Evolutionary conservation across 2,797 vertebrate species (phyloP).

Genomic region (Oreochromis mossambicus): DNA sequence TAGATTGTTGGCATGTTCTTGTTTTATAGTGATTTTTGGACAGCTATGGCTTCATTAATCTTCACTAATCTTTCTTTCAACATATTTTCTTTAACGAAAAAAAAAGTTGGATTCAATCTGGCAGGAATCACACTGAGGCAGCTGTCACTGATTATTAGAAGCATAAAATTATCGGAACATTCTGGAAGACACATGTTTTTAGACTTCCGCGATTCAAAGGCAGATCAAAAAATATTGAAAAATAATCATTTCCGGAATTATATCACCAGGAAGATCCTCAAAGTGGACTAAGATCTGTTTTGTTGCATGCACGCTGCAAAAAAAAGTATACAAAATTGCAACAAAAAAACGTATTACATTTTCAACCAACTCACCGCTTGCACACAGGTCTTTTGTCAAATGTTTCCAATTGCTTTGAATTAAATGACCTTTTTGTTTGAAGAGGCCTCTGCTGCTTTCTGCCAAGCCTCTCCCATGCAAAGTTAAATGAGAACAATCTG

Average conservation of each 20-base stretch:
- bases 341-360: not conserved
- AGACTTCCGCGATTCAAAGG: not conserved
- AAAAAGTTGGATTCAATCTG: not conserved
- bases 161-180: not conserved
- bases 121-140: not conserved
- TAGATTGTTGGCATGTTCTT: not conserved
- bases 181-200: constrained; percentile 8
- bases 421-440: constrained; percentile 41
- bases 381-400: constrained; percentile 6
- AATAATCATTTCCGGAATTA: not conserved
- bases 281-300: not conserved
- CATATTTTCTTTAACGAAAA: not conserved
- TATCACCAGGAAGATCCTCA: not conserved
- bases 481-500: constrained; percentile 68
- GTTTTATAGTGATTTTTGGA: constrained; percentile 3
- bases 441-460: constrained; percentile 25
- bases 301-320: not conserved
- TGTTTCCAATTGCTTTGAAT: constrained; percentile 42
- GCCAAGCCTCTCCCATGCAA: constrained; percentile 60
- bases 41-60: not conserved
- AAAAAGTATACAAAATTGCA: not conserved
- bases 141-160: constrained; percentile 7
- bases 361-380: not conserved
- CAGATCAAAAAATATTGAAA: not conserved
- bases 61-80: not conserved